Conservation (phyloP, 53 echinoderm and acorn worm species). For the Mesocentrotus franciscanus region DNA sequence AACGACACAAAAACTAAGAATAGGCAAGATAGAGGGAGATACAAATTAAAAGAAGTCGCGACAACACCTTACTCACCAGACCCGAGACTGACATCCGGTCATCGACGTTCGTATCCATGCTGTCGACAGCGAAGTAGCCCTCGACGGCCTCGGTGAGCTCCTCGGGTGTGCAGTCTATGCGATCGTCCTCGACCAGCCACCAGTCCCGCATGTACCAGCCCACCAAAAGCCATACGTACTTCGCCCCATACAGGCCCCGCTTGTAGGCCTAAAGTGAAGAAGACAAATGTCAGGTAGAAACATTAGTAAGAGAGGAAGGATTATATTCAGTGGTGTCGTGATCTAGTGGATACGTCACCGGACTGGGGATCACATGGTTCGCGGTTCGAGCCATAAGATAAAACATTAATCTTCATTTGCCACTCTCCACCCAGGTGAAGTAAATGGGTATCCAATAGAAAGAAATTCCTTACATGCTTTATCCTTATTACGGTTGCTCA, state of each 20-base stretch:
- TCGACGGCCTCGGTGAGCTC: constrained; percentile 79
- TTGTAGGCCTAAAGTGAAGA: constrained; percentile 80
- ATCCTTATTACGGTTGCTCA: too few species aligned
- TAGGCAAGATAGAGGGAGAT: too few species aligned
- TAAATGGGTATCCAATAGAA: too few species aligned
- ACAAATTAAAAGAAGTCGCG: background rate
- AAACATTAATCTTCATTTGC: too few species aligned
- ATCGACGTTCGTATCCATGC: constrained; percentile 82
- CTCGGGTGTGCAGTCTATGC: constrained; percentile 75
- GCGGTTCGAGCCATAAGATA: background rate
- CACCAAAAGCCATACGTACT: constrained; percentile 90
- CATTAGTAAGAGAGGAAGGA: background rate
- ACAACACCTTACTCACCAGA: constrained; percentile 84
- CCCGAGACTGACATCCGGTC: constrained; percentile 84
- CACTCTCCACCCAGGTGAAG: too few species aligned
- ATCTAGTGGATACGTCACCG: too few species aligned
- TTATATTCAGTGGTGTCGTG: background rate
- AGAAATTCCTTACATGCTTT: too few species aligned
- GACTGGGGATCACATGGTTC: background rate
- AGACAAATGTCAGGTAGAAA: background rate
- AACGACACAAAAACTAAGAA: too few species aligned
- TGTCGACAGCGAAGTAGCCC: constrained; percentile 93
- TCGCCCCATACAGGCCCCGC: constrained; percentile 83
- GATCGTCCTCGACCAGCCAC: constrained; percentile 84
- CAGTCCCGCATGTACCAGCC: constrained; percentile 91